Evolutionary conservation across 2,888 invertebrate genomes (phyloP).

Genomic region (Polia nebulosa): DNA sequence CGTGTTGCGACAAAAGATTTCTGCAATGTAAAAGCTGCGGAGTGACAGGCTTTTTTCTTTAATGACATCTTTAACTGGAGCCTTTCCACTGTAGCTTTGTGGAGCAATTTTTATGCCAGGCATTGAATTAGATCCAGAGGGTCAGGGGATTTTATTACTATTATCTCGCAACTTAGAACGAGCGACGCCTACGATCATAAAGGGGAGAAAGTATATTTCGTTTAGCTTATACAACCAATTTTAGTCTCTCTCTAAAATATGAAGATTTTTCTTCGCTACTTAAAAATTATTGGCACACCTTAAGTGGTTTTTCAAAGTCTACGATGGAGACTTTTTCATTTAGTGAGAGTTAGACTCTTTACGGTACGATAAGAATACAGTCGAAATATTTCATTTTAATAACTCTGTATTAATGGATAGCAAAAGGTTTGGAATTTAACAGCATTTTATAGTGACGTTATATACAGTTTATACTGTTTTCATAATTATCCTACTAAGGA

Average conservation of each 20-base stretch:
- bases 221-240: slow-evolving; percentile 16
- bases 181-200: slow-evolving; percentile 31
- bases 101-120: slow-evolving; percentile 58
- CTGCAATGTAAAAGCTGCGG: slow-evolving; percentile 67
- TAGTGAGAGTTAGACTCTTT: neutral
- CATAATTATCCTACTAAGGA: neutral
- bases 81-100: slow-evolving; percentile 57
- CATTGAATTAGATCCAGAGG: slow-evolving; percentile 55
- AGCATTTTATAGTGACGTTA: slow-evolving; percentile 21
- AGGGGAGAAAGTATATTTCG: slow-evolving; percentile 29
- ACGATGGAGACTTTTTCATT: neutral
- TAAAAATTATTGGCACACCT: slow-evolving; percentile 24
- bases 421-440: neutral
- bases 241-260: slow-evolving; percentile 33
- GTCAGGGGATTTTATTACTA: slow-evolving; percentile 50
- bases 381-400: too few relatives aligned
- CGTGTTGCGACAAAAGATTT: slow-evolving; percentile 74
- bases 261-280: slow-evolving; percentile 26
- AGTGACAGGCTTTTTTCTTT: slow-evolving; percentile 72
- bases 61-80: slow-evolving; percentile 70
- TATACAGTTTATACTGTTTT: neutral
- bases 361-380: neutral
- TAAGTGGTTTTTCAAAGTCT: slow-evolving; percentile 16
- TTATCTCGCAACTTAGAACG: slow-evolving; percentile 47
- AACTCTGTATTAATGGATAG: neutral